A percentile compares a stretch with the other conserved stretches of the same genome.
These are phyloP conservation scores for Aleiodes testaceus DNA, from an alignment of 2,888 invertebrate species.

Conservation along the genomic window DNA sequence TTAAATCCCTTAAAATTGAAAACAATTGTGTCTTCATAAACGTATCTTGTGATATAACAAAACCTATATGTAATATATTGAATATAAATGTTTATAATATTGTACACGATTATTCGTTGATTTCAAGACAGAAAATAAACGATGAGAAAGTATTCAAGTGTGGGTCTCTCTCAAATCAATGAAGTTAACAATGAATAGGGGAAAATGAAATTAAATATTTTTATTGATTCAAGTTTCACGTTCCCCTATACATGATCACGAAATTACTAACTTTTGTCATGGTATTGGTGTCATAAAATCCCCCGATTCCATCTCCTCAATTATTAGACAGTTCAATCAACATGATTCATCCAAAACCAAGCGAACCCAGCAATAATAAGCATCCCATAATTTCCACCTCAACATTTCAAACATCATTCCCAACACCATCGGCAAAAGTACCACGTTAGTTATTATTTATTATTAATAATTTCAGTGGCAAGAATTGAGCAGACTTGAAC, in stretches of 20 bases:
- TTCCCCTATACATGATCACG: not conserved
- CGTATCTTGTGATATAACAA: conserved; percentile 15
- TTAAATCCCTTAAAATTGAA: conserved; percentile 43
- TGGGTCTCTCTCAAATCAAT: conserved; percentile 14
- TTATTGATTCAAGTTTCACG: no score
- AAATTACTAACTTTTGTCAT: conserved; percentile 18
- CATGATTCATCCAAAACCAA: no score
- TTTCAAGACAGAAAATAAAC: not conserved
- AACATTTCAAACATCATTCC: conserved; percentile 8
- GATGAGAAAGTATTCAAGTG: conserved; percentile 2
- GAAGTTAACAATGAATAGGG: conserved; percentile 10
- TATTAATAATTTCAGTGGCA: conserved; percentile 33
- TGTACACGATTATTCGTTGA: conserved; percentile 10
- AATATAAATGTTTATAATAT: conserved; percentile 14
- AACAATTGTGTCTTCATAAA: conserved; percentile 53
- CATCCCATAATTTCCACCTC: no score
- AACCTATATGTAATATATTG: conserved; percentile 8
- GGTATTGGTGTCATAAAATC: conserved; percentile 6
- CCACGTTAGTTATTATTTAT: conserved; percentile 30
- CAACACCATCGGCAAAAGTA: conserved; percentile 19
- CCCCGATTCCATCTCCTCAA: not conserved
- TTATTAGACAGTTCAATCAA: not conserved
- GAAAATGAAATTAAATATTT: no score
- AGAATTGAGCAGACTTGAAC: conserved; percentile 35
- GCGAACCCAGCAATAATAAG: no score